Evolutionary conservation across 2,888 invertebrate species (phyloP), one percentile per base, ranked within the genome.

Genomic region (Entomobrya multifasciata): DNA sequence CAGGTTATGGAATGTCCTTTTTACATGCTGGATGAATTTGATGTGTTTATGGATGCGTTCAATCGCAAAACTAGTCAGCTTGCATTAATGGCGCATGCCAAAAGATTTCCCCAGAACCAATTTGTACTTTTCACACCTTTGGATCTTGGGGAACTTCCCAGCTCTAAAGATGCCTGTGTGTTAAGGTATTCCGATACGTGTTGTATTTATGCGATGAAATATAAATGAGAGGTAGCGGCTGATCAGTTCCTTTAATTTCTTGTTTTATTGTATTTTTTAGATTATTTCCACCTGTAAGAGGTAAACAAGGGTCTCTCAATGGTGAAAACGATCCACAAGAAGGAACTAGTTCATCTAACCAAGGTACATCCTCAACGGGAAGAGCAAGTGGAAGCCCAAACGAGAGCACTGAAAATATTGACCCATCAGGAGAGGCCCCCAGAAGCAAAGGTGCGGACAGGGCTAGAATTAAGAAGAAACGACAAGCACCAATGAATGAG

Each of bases 1-100:
- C 96, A 97, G 87, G 96, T 96, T 90, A 96, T 97, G 92, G 95
- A 96, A 92, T 95, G 97, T 91, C 99, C 99, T 0, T 98, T 99
- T 93, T 96, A 96, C 94, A 95, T 98, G 92, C 94, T 99, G 91
- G 99, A 99, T 93, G 99, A 99, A 94, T 99, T 98, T 92, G 98
- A 99, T 92, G 98, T 99, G 0, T 99, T 97, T 92, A 98, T 99
- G 96, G 97, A 98, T 92, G 95, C 96, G 93, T 94, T 96, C 76
- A 97, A 97, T 93, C 94, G 97, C 41, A 94, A 95, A 90, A 94
- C 95, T 88, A 95, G 96, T 91, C 95, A 97, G 93, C 95, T 96
- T 91, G 94, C 97, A 92, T 94, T 98, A 89, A 93, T 97, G 86
- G 94, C 94, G 90, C 95, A 96, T 92, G 96, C 97, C 6, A 94